Evolutionary conservation across 2,113 vertebrate genomes (phyloP).

Genomic region (Bos taurus): ARS-UCD2.0 NC_037333.1:5128501-5129000

Average conservation of each 20-base stretch:
- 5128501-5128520: neutral
- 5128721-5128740: neutral
- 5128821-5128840: neutral
- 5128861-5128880: neutral
- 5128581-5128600: neutral
- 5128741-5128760: neutral
- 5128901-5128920: neutral
- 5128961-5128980: neutral
- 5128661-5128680: neutral
- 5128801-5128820: neutral
- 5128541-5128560: constrained; percentile 31
- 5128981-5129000: neutral
- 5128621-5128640: constrained; percentile 4
- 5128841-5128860: neutral
- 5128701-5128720: neutral
- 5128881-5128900: neutral
- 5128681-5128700: neutral
- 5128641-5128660: neutral
- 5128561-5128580: constrained; percentile 19
- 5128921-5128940: neutral
- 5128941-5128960: neutral
- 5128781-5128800: neutral
- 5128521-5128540: neutral
- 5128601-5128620: neutral
- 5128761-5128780: neutral